Conservation (phyloP, 2,888 invertebrate species). For the Tiliacea citrago region DNA sequence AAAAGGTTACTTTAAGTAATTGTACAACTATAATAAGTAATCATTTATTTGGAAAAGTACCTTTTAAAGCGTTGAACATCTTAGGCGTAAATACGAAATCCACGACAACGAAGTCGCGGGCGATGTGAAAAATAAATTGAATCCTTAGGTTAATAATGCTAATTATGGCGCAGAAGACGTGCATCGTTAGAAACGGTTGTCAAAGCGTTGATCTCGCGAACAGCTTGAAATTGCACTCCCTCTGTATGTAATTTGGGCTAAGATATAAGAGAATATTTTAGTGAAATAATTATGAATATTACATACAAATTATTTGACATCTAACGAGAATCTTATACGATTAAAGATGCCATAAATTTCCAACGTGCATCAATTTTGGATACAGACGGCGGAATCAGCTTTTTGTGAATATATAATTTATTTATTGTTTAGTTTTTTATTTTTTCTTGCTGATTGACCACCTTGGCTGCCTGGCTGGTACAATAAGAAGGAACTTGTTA, state of each 20-base stretch:
- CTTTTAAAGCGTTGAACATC: too few relatives aligned
- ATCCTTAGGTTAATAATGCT: too few relatives aligned
- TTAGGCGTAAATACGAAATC: too few relatives aligned
- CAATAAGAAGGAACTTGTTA: not conserved
- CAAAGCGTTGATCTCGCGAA: constrained; percentile 43
- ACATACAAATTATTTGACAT: too few relatives aligned
- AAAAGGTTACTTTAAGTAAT: not conserved
- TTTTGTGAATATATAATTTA: too few relatives aligned
- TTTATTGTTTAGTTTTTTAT: not conserved
- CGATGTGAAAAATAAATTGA: too few relatives aligned
- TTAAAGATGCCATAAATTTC: not conserved
- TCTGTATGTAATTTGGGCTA: constrained; percentile 33
- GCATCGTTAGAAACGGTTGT: constrained; percentile 45
- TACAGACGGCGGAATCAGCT: not conserved
- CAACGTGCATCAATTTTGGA: not conserved
- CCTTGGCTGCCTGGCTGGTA: not conserved
- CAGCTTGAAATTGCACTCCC: constrained; percentile 12
- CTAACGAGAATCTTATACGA: too few relatives aligned
- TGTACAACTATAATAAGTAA: too few relatives aligned
- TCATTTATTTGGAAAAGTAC: too few relatives aligned
- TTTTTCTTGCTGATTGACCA: not conserved
- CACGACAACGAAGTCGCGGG: too few relatives aligned
- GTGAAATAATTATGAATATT: too few relatives aligned
- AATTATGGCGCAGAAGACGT: not conserved
- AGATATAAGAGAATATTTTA: constrained; percentile 25